phyloP scores from a whole-genome alignment of 2,113 vertebrate genomes.

The Oenanthe melanoleuca region DNA sequence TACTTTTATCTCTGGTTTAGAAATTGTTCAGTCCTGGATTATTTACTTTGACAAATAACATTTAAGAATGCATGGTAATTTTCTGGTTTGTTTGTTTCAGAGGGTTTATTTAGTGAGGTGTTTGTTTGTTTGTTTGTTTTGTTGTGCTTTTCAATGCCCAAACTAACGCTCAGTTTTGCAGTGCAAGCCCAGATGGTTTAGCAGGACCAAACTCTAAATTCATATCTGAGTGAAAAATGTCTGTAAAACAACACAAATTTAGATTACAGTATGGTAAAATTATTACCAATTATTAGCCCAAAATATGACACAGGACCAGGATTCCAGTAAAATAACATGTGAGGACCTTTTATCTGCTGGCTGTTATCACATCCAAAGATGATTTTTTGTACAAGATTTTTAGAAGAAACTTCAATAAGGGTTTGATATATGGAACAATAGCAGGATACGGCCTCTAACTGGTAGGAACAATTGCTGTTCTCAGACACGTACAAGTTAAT shows the following conservation, averaged over 20 bases:
- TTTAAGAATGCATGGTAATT: background rate
- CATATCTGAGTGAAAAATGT: background rate
- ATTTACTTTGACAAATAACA: background rate
- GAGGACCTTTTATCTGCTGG: constrained; percentile 42
- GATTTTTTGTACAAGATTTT: constrained; percentile 28
- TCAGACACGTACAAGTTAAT: constrained; percentile 38
- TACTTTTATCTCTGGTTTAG: background rate
- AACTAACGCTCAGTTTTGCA: background rate
- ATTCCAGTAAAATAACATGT: constrained; percentile 32
- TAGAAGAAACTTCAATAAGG: constrained; percentile 29
- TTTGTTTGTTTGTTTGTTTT: background rate
- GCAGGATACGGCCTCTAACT: constrained; percentile 59
- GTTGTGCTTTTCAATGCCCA: background rate
- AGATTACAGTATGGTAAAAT: background rate
- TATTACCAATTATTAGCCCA: background rate
- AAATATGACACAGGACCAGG: constrained; percentile 9
- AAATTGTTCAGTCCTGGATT: background rate
- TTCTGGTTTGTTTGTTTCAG: background rate
- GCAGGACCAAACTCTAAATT: constrained; percentile 1
- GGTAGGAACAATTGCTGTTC: constrained; percentile 39
- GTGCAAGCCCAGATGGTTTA: background rate
- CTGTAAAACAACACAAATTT: constrained; percentile 10
- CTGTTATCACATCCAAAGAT: constrained; percentile 52
- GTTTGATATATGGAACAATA: constrained; percentile 53
- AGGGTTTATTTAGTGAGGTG: background rate